These are phyloP conservation scores for Ictidomys tridecemlineatus DNA, from an alignment of 2,113 vertebrate species.

Conservation along the genomic window DNA sequence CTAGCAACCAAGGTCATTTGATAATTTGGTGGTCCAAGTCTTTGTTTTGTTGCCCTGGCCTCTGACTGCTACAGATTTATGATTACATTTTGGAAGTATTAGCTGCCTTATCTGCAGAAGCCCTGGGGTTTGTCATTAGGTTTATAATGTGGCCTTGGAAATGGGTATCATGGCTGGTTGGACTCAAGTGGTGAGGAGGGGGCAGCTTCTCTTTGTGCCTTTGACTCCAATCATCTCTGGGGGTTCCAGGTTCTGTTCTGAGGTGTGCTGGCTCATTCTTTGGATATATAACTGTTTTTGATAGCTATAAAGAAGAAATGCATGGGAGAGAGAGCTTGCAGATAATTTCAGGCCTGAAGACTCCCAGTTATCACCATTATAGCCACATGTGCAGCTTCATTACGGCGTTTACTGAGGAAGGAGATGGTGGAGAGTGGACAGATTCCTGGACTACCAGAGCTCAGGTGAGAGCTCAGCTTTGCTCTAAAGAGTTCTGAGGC, in stretches of 20 bases:
- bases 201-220: background rate
- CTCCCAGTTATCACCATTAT: background rate
- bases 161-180: background rate
- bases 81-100: background rate
- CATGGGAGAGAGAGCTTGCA: background rate
- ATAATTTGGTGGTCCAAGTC: conserved; percentile 19
- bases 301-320: background rate
- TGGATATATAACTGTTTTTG: background rate
- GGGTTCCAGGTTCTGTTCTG: background rate
- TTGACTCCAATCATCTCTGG: background rate
- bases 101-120: background rate
- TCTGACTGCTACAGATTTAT: conserved; percentile 48
- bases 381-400: background rate
- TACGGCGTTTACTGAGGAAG: background rate
- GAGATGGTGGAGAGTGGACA: background rate
- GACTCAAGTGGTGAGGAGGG: background rate
- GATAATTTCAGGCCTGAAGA: background rate
- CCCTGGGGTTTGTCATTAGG: background rate
- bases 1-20: background rate
- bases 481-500: background rate
- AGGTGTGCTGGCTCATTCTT: background rate
- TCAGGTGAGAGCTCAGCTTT: background rate
- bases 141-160: background rate
- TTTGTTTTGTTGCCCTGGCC: background rate
- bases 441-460: background rate